Evolutionary conservation across 2,113 vertebrate genomes (phyloP).

Genomic region (Elgaria multicarinata): DNA sequence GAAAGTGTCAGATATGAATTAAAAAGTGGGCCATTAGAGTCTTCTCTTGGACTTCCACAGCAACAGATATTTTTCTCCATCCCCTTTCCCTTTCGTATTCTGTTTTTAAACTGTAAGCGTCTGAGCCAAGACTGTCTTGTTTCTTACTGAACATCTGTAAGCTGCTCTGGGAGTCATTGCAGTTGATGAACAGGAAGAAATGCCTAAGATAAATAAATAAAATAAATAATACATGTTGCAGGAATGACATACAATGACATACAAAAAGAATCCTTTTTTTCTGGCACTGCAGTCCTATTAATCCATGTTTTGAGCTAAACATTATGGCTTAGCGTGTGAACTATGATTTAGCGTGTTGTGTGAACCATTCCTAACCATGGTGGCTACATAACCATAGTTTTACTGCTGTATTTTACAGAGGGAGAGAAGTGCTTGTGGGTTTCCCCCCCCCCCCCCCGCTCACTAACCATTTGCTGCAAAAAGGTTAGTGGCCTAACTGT

Average conservation of each 20-base stretch:
- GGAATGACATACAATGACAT: neutral
- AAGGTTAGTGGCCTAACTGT: no score
- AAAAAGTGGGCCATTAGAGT: neutral
- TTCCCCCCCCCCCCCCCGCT: no score
- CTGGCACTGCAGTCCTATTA: neutral
- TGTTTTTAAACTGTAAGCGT: neutral
- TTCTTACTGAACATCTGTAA: neutral
- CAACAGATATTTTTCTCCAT: neutral
- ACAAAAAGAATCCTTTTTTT: no score
- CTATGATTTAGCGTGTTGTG: no score
- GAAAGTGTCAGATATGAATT: neutral
- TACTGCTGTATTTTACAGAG: no score
- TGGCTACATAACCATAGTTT: no score
- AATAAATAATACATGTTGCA: neutral
- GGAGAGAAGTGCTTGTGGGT: no score
- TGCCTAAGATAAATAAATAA: neutral
- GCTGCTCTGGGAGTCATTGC: neutral
- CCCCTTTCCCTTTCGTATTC: neutral
- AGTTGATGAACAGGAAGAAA: neutral
- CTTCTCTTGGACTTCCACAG: neutral
- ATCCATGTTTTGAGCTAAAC: no score
- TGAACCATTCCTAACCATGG: no score
- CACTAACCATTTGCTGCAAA: no score
- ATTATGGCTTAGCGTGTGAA: no score
- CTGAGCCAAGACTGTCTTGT: neutral